A percentile compares a stretch with the other conserved stretches of the same genome.
These are phyloP conservation scores for Syngnathus scovelli DNA, from an alignment of 2,113 vertebrate genomes.

Conservation along the genomic window DNA sequence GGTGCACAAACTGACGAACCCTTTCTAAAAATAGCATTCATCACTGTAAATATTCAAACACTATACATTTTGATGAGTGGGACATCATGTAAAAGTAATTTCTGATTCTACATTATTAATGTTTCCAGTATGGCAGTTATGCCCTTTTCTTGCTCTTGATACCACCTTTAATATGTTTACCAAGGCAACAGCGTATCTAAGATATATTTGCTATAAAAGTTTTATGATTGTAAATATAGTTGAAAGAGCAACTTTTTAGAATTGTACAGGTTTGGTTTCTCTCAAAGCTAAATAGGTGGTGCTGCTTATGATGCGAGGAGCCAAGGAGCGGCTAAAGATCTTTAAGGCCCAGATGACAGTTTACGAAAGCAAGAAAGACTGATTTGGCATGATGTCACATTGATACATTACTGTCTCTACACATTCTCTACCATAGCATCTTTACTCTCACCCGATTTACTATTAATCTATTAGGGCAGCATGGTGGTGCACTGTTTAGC, in stretches of 20 bases:
- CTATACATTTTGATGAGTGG: slow-evolving; percentile 49
- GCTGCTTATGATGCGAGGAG: slow-evolving; percentile 68
- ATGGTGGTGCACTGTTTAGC: no score
- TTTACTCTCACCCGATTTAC: slow-evolving; percentile 10
- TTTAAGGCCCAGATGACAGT: slow-evolving; percentile 60
- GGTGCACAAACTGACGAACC: not conserved
- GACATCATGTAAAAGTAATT: slow-evolving; percentile 46
- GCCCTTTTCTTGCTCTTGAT: slow-evolving; percentile 33
- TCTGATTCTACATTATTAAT: slow-evolving; percentile 44
- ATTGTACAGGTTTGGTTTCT: slow-evolving; percentile 56
- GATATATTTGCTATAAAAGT: slow-evolving; percentile 67
- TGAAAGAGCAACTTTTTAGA: slow-evolving; percentile 57
- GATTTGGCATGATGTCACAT: slow-evolving; percentile 53
- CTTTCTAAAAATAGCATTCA: slow-evolving; percentile 30
- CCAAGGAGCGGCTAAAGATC: slow-evolving; percentile 42
- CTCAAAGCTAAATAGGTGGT: slow-evolving; percentile 59
- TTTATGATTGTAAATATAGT: slow-evolving; percentile 63
- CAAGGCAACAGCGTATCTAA: slow-evolving; percentile 39
- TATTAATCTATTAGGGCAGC: not conserved
- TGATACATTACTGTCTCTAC: slow-evolving; percentile 31
- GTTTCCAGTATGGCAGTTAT: slow-evolving; percentile 11
- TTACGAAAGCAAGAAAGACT: slow-evolving; percentile 58
- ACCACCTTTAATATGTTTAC: slow-evolving; percentile 62
- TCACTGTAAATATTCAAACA: slow-evolving; percentile 34
- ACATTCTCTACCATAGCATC: slow-evolving; percentile 26